These are phyloP conservation scores for Capra hircus DNA, from an alignment of 2,113 vertebrate species.

Conservation along the genomic window DNA sequence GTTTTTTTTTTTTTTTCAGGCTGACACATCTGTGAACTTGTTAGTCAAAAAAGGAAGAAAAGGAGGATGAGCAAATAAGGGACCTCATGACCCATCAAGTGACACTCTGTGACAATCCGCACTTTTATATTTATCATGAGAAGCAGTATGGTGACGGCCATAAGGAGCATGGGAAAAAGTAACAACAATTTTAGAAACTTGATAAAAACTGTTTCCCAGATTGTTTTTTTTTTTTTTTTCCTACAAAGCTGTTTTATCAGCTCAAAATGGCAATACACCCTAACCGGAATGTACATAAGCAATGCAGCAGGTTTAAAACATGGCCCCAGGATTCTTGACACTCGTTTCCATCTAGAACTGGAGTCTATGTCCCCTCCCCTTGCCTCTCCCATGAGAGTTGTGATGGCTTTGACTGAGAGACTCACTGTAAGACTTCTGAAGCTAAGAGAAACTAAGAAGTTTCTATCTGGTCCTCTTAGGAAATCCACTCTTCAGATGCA, in stretches of 20 bases:
- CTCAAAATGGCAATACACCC: not conserved
- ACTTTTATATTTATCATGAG: not conserved
- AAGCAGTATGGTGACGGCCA: not conserved
- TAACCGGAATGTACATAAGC: not conserved
- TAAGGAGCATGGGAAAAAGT: not conserved
- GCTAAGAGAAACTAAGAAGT: not conserved
- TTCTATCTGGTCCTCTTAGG: not conserved
- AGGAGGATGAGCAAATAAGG: not conserved
- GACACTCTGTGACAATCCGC: not conserved
- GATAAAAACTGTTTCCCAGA: not conserved
- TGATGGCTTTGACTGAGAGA: not conserved
- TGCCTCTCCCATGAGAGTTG: not conserved
- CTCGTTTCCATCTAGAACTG: not conserved
- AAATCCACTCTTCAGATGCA: not conserved
- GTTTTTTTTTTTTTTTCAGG: not conserved
- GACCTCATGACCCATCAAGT: not conserved
- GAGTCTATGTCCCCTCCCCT: not conserved
- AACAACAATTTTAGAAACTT: not conserved
- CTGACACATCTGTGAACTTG: constrained; percentile 27
- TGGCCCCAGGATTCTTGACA: not conserved
- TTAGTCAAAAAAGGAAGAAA: not conserved
- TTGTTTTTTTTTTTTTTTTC: not conserved
- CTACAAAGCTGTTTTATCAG: not conserved
- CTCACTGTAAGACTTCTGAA: not conserved
- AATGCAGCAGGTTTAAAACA: not conserved